Conservation (phyloP, 2,113 vertebrate genomes). For the Puntigrus tetrazona region DNA sequence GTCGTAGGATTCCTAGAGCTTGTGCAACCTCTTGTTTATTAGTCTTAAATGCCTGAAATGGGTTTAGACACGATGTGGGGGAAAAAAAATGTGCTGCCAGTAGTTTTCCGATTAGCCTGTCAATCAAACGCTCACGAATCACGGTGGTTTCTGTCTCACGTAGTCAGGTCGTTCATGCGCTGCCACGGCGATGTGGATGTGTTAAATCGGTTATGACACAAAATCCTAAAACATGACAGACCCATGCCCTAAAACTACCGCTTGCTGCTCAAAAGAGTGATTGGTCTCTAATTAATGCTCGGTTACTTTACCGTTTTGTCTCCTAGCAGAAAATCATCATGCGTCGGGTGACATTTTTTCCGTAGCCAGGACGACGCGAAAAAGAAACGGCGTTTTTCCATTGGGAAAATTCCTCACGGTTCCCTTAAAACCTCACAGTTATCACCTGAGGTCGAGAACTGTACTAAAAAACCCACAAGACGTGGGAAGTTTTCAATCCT, state of each 20-base stretch:
- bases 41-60: neutral
- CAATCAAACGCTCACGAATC: neutral
- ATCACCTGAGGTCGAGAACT: slow-evolving; percentile 4
- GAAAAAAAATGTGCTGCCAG: neutral
- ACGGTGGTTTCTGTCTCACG: neutral
- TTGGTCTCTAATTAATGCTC: neutral
- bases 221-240: neutral
- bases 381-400: neutral
- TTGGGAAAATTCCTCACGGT: slow-evolving; percentile 9
- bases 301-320: neutral
- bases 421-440: slow-evolving; percentile 5
- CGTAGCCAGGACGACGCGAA: neutral
- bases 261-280: neutral
- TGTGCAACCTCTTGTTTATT: neutral
- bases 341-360: neutral
- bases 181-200: neutral
- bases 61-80: neutral
- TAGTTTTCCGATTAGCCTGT: neutral
- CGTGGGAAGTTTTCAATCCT: neutral
- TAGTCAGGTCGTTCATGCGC: too few species aligned
- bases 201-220: neutral
- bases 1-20: neutral
- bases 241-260: neutral
- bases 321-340: neutral
- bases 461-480: neutral